These are phyloP conservation scores for Drosophila diplacantha DNA, from an alignment of 2,888 invertebrate species.

Conservation along the genomic window DNA sequence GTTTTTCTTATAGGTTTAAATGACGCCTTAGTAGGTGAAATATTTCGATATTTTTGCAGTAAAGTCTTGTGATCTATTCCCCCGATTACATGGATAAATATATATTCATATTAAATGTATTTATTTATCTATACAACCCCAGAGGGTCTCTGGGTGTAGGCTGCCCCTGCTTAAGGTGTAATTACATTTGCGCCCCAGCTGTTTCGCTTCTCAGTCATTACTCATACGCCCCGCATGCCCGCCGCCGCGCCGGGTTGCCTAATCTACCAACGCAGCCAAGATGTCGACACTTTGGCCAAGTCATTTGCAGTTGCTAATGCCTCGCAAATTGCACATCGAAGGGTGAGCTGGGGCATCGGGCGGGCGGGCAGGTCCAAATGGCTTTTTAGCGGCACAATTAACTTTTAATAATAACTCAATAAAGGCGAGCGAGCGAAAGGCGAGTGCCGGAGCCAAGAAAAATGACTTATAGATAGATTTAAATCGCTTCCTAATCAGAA, in stretches of 20 bases:
- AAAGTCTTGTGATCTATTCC: not conserved
- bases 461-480: slow-evolving; percentile 59
- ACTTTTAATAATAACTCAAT: slow-evolving; percentile 63
- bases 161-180: slow-evolving; percentile 43
- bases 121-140: not conserved
- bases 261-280: slow-evolving; percentile 40
- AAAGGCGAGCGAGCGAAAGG: slow-evolving; percentile 28
- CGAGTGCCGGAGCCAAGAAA: slow-evolving; percentile 27
- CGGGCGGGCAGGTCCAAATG: slow-evolving; percentile 27
- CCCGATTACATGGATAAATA: not conserved
- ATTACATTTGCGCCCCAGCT: slow-evolving; percentile 56
- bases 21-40: not conserved
- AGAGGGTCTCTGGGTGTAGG: slow-evolving; percentile 38
- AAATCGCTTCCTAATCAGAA: slow-evolving; percentile 71
- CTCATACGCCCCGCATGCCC: slow-evolving; percentile 60
- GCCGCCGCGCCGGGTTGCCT: slow-evolving; percentile 11
- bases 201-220: slow-evolving; percentile 52
- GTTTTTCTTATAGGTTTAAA: slow-evolving; percentile 42
- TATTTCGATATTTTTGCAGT: slow-evolving; percentile 19
- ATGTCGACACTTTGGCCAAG: slow-evolving; percentile 52
- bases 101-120: too few species aligned
- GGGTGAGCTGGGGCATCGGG: not conserved
- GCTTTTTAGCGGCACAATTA: slow-evolving; percentile 62
- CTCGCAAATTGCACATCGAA: slow-evolving; percentile 45
- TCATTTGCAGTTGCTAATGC: slow-evolving; percentile 60